Evolutionary conservation across 2,888 invertebrate species (phyloP), one percentile per base, ranked within the genome.

Genomic region (Trissonchulus latispiculum): DNA sequence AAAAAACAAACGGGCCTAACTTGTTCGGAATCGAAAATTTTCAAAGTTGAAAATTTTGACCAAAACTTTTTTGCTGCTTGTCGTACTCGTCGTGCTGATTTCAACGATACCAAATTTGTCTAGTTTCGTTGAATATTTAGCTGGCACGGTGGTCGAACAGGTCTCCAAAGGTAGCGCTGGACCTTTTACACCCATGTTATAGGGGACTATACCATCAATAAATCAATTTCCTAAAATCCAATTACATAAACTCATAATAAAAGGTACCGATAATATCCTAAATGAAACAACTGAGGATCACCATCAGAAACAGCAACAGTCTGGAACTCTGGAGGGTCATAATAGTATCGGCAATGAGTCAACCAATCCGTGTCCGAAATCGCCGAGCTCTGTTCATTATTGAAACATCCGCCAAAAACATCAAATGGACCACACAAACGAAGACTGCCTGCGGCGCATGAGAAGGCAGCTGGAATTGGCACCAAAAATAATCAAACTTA

Each of bases 301-400:
- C 89, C 89, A 32, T 87, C 88, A n/a, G n/a, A n/a, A n/a, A n/a
- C 78, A 28, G 85, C 76, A 28, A 85, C 81, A 35, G 86, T 86
- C 85, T 93, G 91, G 84, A 95, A 91, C 84, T 96, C 95, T 15
- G 96, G 95, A 15, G 94, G 92, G 86, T 97, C 96, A 84, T 90
- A 93, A 82, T 88, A 93, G 84, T 91, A 95, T 78, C 96, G 88
- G 91, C 92, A 94, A 82, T 95, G 93, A 15, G 89, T 84, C 69
- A 93, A 86, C 82, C 90, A 91, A 74, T 75, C 74, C 1, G 28
- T 61, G 1, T 74, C 61, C 1, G 77, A 72, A 29, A 72, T 70
- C 36, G 78, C 77, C 28, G 81, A 80, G 15, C 76, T 72, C n/a
- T 2, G 28, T 1, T 3, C 67, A n/a, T 77, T 78, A 74, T 80